Evolutionary conservation across 37 sponge, comb jelly and placozoan genomes (phyloP), one percentile per base, ranked within the genome.

Genomic region (Corticium candelabrum): DNA sequence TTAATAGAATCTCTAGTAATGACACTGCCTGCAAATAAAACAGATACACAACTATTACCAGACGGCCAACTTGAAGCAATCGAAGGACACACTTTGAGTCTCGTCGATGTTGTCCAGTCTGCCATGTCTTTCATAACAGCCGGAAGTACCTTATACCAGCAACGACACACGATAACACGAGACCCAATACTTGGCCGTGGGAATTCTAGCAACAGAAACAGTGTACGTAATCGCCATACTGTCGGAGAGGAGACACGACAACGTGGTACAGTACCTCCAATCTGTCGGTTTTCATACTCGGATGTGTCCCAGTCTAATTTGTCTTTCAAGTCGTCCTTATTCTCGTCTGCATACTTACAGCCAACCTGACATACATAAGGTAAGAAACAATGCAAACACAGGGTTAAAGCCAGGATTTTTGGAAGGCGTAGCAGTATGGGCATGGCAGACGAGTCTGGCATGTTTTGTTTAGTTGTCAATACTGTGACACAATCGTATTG

Each of bases 321-420:
- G 70, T 95, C 96, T 72, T 91, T 95, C 75, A 95, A 40, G 1
- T 95, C 93, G 27, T 86, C 79, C 73, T 95, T 93, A 80, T 95
- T 95, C 79, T 95, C 96, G 41, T 27, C 37, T 37, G 84, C 87
- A 81, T 79, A 95, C 40, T 85, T 74, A n/a, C 77, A 74, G 29
- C 96, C 96, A 69, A 33, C 41, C 73, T 70, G 35, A n/a, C 5
- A 7, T 27, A 50, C 62, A 50, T n/a, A n/a, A n/a, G n/a, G n/a
- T n/a, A n/a, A n/a, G n/a, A n/a, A n/a, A n/a, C n/a, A n/a, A n/a
- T n/a, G n/a, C n/a, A n/a, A n/a, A n/a, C n/a, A n/a, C n/a, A n/a
- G n/a, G n/a, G n/a, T n/a, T n/a, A n/a, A n/a, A n/a, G n/a, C n/a
- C n/a, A n/a, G n/a, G n/a, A n/a, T n/a, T n/a, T n/a, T n/a, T n/a